phyloP scores from a whole-genome alignment of 2,888 invertebrate genomes.

The Euzetes globulus region DNA sequence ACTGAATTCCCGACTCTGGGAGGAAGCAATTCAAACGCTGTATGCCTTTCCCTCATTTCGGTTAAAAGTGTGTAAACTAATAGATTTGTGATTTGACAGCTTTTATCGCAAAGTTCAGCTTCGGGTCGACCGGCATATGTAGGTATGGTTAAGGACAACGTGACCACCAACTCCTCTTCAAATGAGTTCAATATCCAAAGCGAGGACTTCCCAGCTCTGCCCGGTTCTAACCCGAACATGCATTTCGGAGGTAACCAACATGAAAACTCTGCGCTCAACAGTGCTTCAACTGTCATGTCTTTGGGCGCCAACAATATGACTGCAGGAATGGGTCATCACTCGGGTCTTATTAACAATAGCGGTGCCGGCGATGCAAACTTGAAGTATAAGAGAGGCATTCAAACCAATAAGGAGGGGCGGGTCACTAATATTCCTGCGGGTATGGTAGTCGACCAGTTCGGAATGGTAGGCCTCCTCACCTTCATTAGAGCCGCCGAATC shows the following conservation, averaged over 20 bases:
- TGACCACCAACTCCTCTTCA: constrained; percentile 24
- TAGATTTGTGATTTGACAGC: background rate
- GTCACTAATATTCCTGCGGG: constrained; percentile 96
- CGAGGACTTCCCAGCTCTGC: constrained; percentile 98
- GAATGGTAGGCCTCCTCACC: constrained; percentile 95
- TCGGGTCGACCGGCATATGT: constrained; percentile 35
- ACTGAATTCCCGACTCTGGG: constrained; percentile 39
- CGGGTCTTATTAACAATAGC: constrained; percentile 1
- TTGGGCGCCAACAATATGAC: constrained; percentile 26
- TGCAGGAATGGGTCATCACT: constrained; percentile 10
- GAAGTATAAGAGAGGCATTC: constrained; percentile 62
- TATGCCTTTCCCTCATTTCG: background rate
- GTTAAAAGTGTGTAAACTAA: background rate
- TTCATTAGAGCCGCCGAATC: constrained; percentile 97
- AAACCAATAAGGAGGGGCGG: constrained; percentile 90
- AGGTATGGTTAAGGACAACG: constrained; percentile 37
- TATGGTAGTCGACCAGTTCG: constrained; percentile 99
- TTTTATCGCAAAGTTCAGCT: constrained; percentile 25
- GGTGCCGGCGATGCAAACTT: constrained; percentile 15
- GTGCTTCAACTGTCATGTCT: constrained; percentile 7
- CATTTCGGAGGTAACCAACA: constrained; percentile 14
- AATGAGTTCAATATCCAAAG: constrained; percentile 95
- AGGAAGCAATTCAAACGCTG: constrained; percentile 23
- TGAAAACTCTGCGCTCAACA: background rate
- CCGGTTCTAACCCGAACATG: constrained; percentile 55